Evolutionary conservation across 2,888 invertebrate species (phyloP).

Genomic region (Chrysomela aeneicollis): DNA sequence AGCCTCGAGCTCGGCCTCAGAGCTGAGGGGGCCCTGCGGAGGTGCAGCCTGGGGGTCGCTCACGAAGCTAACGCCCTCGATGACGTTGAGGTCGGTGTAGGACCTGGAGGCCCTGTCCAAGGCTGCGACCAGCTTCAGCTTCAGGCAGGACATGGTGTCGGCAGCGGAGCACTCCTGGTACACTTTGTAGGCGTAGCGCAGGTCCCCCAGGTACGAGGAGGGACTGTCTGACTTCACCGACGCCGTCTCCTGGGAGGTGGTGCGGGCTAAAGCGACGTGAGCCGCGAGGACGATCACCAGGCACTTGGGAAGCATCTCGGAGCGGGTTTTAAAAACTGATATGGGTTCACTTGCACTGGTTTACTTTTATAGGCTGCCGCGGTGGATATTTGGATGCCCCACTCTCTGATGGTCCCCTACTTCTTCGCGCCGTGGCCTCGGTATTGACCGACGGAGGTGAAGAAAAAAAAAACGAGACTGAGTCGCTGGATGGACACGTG

Average conservation of each 20-base stretch:
- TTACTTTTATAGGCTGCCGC: conserved; percentile 54
- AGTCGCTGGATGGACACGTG: conserved; percentile 53
- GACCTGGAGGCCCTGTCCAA: conserved; percentile 76
- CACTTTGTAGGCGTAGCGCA: conserved; percentile 78
- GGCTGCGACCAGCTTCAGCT: conserved; percentile 79
- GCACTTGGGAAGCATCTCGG: conserved; percentile 67
- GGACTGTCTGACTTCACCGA: too few species aligned
- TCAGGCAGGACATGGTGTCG: conserved; percentile 77
- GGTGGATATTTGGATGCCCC: conserved; percentile 25
- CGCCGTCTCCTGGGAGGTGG: too few species aligned
- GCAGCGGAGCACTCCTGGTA: conserved; percentile 81
- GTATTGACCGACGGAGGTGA: conserved; percentile 50
- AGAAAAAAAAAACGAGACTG: conserved; percentile 53
- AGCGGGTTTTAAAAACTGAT: conserved; percentile 54
- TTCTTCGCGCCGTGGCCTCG: conserved; percentile 35
- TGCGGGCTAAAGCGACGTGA: conserved; percentile 65
- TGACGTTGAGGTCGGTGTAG: conserved; percentile 69
- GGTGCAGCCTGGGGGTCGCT: conserved; percentile 66
- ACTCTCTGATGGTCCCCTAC: conserved; percentile 24
- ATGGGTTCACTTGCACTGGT: conserved; percentile 59
- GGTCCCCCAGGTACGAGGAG: conserved; percentile 67
- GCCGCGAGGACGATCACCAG: conserved; percentile 67
- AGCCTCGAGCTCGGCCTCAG: conserved; percentile 73
- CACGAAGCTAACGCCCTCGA: conserved; percentile 80
- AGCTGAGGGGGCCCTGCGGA: conserved; percentile 60